Evolutionary conservation across 2,888 invertebrate genomes (phyloP).

Genomic region (Dromius quadrimaculatus): DNA sequence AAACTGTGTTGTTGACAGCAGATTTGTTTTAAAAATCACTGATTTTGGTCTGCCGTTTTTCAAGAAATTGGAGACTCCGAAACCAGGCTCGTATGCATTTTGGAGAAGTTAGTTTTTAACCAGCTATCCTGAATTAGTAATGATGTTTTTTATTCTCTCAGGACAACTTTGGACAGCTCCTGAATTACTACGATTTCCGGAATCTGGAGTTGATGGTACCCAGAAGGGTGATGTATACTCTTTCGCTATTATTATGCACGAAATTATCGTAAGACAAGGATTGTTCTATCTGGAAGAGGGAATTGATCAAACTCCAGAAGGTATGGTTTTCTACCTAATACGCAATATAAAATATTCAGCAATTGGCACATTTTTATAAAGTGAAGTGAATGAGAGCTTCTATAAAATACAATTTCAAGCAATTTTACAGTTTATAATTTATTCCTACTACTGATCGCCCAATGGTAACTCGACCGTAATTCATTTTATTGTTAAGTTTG

Average conservation of each 20-base stretch:
- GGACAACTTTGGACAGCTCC: conserved; percentile 90
- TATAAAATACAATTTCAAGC: too few species aligned
- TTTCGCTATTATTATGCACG: conserved; percentile 93
- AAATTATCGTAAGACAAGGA: conserved; percentile 90
- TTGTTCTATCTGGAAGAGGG: conserved; percentile 83
- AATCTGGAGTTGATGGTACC: conserved; percentile 75
- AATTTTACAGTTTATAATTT: background rate
- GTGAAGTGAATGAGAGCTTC: background rate
- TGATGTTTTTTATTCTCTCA: background rate
- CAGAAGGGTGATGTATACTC: conserved; percentile 97
- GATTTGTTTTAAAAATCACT: conserved; percentile 96
- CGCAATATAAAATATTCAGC: too few species aligned
- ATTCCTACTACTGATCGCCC: background rate
- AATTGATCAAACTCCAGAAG: conserved; percentile 12
- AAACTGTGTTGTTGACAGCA: conserved; percentile 97
- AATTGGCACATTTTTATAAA: too few species aligned
- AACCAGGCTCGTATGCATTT: conserved; percentile 69
- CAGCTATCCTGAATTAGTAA: background rate
- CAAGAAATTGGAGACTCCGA: conserved; percentile 66
- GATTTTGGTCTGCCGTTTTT: conserved; percentile 94
- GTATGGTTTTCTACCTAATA: background rate
- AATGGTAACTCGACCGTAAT: too few species aligned
- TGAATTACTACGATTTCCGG: conserved; percentile 80
- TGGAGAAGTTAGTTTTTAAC: conserved; percentile 56
- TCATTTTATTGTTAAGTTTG: too few species aligned